Conservation (phyloP, 2,113 vertebrate species). For the Jaculus jaculus region DNA sequence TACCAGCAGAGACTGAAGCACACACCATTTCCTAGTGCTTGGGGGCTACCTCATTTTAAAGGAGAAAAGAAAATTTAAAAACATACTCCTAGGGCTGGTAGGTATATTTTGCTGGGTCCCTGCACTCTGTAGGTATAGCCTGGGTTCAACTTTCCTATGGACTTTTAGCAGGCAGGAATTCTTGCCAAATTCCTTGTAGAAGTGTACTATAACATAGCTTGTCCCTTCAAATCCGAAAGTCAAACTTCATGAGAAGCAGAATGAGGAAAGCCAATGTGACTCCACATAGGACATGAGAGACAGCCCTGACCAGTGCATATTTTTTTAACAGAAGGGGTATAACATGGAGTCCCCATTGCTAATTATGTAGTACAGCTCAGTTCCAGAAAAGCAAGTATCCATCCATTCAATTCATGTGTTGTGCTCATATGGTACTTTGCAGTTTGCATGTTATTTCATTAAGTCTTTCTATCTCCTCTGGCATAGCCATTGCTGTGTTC, state of each 20-base stretch:
- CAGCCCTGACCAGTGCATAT: rapidly evolving
- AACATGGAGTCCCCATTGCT: rapidly evolving
- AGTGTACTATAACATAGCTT: neutral
- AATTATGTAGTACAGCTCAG: neutral
- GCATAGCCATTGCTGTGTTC: neutral
- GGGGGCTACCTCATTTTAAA: neutral
- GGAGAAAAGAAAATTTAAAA: neutral
- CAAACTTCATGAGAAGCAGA: neutral
- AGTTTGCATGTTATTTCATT: neutral
- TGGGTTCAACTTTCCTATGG: neutral
- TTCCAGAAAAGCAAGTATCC: neutral
- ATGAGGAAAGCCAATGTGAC: neutral
- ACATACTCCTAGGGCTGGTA: neutral
- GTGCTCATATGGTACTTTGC: neutral
- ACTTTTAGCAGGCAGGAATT: neutral
- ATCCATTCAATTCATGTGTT: neutral
- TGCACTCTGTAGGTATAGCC: rapidly evolving
- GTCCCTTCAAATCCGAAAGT: neutral
- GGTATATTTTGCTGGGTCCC: neutral
- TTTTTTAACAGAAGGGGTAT: neutral
- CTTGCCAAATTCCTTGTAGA: neutral
- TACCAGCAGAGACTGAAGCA: conserved; percentile 73
- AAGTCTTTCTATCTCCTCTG: neutral
- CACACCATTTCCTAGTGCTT: conserved; percentile 69
- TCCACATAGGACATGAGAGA: neutral